Evolutionary conservation across 2,113 vertebrate species (phyloP).

Genomic region (Choloepus hoffmanni): DNA sequence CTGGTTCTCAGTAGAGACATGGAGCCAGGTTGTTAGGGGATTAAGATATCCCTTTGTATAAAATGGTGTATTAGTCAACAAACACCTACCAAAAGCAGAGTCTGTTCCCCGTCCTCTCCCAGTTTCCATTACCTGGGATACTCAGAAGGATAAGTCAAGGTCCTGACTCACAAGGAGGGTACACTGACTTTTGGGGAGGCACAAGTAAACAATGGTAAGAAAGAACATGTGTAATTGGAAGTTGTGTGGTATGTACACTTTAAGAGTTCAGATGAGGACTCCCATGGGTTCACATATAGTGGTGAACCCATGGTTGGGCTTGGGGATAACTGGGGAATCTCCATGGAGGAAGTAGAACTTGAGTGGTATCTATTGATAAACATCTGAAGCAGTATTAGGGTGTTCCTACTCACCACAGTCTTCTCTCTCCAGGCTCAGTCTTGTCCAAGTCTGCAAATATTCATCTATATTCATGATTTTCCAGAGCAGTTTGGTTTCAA

Average conservation of each 20-base stretch:
- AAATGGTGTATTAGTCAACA: not conserved
- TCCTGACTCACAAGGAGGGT: not conserved
- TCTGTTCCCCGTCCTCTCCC: not conserved
- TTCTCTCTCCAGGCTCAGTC: not conserved
- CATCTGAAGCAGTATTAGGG: not conserved
- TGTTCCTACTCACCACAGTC: fast-evolving
- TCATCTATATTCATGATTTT: not conserved
- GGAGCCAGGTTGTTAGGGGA: not conserved
- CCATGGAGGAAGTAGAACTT: not conserved
- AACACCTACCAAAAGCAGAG: not conserved
- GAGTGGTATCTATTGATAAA: not conserved
- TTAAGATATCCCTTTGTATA: not conserved
- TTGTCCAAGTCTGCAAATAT: not conserved
- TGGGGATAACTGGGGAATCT: not conserved
- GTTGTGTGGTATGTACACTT: not conserved
- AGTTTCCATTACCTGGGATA: not conserved
- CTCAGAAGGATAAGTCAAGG: not conserved
- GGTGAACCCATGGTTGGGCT: not conserved
- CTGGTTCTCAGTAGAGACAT: constrained; percentile 3
- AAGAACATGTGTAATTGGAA: not conserved
- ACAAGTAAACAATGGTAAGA: not conserved
- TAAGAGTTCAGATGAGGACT: not conserved
- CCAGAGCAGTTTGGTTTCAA: not conserved
- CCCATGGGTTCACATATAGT: too few species aligned
- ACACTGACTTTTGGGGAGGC: not conserved